phyloP scores from a whole-genome alignment of 1,140 invertebrate genomes.

The Pollicipes pollicipes region DNA sequence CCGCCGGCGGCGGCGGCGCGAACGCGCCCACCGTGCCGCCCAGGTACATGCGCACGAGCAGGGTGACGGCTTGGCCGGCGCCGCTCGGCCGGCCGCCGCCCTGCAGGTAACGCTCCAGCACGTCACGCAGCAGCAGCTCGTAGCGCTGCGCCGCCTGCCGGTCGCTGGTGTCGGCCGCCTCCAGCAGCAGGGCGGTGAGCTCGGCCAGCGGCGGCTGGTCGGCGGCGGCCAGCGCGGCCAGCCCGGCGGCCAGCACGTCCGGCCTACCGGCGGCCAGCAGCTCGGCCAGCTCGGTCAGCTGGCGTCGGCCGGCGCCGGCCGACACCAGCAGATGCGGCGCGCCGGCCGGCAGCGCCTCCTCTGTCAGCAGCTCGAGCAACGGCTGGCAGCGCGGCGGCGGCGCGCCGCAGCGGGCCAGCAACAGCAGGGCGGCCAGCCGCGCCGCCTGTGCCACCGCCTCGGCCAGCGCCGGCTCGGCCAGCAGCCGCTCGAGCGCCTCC shows the following conservation, averaged over 20 bases:
- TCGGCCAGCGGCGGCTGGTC: not conserved
- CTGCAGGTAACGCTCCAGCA: constrained; percentile 9
- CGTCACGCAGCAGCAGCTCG: constrained; percentile 8
- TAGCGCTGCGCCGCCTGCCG: constrained; percentile 4
- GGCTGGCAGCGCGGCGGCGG: too few relatives aligned
- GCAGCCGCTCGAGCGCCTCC: not conserved
- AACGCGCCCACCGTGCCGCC: constrained; percentile 16
- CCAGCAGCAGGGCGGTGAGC: not conserved
- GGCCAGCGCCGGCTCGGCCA: not conserved
- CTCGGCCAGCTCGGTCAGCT: not conserved
- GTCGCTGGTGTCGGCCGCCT: constrained; percentile 8
- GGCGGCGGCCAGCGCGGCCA: not conserved
- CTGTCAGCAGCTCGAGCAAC: not conserved
- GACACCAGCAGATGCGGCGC: not conserved
- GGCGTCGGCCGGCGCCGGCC: too few relatives aligned
- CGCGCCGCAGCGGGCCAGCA: not conserved
- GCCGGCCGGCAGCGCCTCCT: not conserved
- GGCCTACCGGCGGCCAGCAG: not conserved
- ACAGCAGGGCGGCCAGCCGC: not conserved
- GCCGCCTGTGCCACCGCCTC: not conserved
- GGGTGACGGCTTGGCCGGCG: constrained; percentile 12
- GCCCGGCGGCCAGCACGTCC: not conserved
- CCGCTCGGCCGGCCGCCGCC: constrained; percentile 12
- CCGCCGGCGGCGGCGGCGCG: not conserved
- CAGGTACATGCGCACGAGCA: constrained; percentile 15